Evolutionary conservation across 2,113 vertebrate species (phyloP).

Genomic region (Chrysemys picta): DNA sequence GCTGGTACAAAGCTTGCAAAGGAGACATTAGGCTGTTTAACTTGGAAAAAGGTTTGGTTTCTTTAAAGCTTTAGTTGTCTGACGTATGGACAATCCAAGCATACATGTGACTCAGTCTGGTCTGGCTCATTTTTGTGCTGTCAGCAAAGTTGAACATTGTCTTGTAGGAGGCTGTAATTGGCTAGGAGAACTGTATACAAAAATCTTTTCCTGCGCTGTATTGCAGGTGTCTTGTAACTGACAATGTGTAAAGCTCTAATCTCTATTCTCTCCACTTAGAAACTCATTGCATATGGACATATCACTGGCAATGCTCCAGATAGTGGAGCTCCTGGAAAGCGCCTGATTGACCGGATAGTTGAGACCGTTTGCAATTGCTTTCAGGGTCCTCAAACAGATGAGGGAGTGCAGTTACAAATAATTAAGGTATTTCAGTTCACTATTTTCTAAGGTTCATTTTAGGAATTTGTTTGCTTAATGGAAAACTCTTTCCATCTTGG

Average conservation of each 20-base stretch:
- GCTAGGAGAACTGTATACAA: not conserved
- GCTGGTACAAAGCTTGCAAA: not conserved
- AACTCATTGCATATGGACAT: conserved; percentile 97
- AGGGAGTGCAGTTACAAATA: conserved; percentile 97
- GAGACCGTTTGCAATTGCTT: conserved; percentile 97
- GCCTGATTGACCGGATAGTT: conserved; percentile 95
- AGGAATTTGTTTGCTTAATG: not conserved
- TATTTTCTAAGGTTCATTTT: not conserved
- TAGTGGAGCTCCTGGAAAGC: conserved; percentile 89
- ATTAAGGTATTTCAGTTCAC: conserved; percentile 88
- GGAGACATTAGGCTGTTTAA: accelerated
- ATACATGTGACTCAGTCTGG: not conserved
- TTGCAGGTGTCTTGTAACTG: not conserved
- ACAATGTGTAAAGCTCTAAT: not conserved
- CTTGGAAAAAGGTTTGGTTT: not conserved
- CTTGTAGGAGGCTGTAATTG: not conserved
- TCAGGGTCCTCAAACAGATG: conserved; percentile 96
- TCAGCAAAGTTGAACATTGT: not conserved
- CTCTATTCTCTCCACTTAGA: conserved; percentile 79
- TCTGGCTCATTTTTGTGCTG: not conserved
- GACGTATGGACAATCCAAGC: not conserved
- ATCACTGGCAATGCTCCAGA: conserved; percentile 97
- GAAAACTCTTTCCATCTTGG: not conserved
- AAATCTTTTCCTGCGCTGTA: accelerated
- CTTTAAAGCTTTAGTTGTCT: not conserved